Evolutionary conservation across 2,797 vertebrate genomes (phyloP), one percentile per base, ranked within the genome.

Genomic region (Syngnathus acus): DNA sequence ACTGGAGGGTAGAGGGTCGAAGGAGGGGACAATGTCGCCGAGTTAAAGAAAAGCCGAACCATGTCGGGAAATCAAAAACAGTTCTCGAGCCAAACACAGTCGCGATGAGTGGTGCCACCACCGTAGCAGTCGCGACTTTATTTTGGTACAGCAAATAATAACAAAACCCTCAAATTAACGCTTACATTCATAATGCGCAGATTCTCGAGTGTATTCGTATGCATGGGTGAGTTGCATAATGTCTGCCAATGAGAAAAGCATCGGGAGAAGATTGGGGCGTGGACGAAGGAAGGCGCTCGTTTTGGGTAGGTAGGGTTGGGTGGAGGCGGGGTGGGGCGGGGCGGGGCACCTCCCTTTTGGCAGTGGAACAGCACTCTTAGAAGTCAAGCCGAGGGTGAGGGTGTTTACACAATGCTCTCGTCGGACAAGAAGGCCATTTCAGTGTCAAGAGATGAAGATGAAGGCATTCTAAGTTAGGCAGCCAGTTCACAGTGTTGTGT

Each of bases 351-450:
- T 92, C 88, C 87, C 87, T 89, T 58, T 90, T 92, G 91, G 91
- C 91, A 92, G 91, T 92, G 89, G 88, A 90, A 91, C 89, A 92
- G 91, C 91, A 91, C 90, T 90, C 87, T 86, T 87, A 85, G 90
- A 83, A 89, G 87, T 88, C 87, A 88, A 88, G 85, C 80, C 82
- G 86, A 84, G 83, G 86, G 84, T 85, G 88, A 86, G 82, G 84
- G 86, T 89, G 85, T 89, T 89, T 89, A 89, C 89, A 92, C 91
- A 92, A 91, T 91, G 90, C 91, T 92, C 86, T 88, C 88, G 91
- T 92, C 90, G 89, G 90, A 91, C 85, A 89, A 88, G 87, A 92
- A 92, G 91, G 91, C 90, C 90, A 91, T 93, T 90, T 90, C 83
- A 87, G 90, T 88, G 84, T 86, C 76, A 79, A 82, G 82, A 86